Conservation (phyloP, 1,140 invertebrate species). For the Drosophila subpulchrella region DNA sequence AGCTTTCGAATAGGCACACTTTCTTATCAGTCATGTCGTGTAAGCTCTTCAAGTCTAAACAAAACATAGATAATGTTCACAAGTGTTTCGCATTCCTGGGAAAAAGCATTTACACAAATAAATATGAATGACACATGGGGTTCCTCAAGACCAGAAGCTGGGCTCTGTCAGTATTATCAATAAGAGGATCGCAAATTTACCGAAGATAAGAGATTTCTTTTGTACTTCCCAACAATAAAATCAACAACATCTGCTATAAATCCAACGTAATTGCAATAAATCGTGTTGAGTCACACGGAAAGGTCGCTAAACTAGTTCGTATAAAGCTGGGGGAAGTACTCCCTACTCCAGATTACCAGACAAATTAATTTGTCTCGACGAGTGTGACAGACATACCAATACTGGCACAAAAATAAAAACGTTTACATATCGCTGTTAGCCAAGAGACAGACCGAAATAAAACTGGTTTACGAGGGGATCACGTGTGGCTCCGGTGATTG, state of each 20-base stretch:
- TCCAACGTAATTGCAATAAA: slow-evolving; percentile 9
- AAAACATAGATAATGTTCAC: slow-evolving; percentile 24
- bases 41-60: slow-evolving; percentile 5
- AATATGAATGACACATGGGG: slow-evolving; percentile 1
- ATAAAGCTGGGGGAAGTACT: slow-evolving; percentile 25
- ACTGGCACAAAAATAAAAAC: slow-evolving; percentile 20
- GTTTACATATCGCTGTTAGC: slow-evolving; percentile 40
- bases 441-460: slow-evolving; percentile 36
- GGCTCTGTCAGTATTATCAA: slow-evolving; percentile 3
- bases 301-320: slow-evolving; percentile 35
- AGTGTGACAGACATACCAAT: slow-evolving; percentile 41
- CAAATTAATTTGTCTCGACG: slow-evolving; percentile 19
- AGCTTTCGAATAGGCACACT: background rate
- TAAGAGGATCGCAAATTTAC: background rate
- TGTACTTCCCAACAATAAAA: slow-evolving; percentile 36
- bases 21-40: slow-evolving; percentile 25
- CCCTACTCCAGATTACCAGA: slow-evolving; percentile 39
- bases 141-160: slow-evolving; percentile 4
- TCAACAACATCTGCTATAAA: slow-evolving; percentile 16
- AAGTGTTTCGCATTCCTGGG: slow-evolving; percentile 25
- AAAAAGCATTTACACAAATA: background rate
- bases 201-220: slow-evolving; percentile 19
- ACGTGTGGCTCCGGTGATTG: slow-evolving; percentile 32
- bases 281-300: slow-evolving; percentile 25
- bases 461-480: slow-evolving; percentile 47